Base-by-base conservation (phyloP, 2,797 vertebrate genomes). In the Enteromius mattozi region DNA sequence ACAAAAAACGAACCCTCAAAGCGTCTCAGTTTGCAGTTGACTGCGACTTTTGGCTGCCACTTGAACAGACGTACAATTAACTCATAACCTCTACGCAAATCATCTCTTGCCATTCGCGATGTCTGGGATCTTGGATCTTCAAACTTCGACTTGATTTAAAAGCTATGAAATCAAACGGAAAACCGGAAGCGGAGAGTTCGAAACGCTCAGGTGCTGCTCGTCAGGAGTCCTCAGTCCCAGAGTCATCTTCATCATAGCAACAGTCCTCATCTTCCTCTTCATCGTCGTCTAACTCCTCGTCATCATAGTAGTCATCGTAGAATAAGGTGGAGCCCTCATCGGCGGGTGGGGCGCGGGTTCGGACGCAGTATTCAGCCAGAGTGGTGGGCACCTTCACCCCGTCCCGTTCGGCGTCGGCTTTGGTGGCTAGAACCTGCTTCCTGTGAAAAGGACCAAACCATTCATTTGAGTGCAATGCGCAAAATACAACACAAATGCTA, bases 371-470 rank as follows among this genome's bases (percentile, higher is more conserved):
- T 89, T 99, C 97, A 0, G 97, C 97, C 91, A 99, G 90, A 0
- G 98, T 99, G 81, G 96, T 90, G 17, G 97, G 98, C 9, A 99
- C 98, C 91, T 97, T 98, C 85, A 99, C 96, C 0, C 97, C 97
- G 0, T 99, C 98, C 5, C 96, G 93, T 27, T 98, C 97, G 0
- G 98, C 97, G 0, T 99, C 98, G 3, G 94, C 96, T 92, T 97
- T 97, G 59, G 97, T 99, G 83, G 96, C 95, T 89, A 96, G 87
- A 87, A 99, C 98, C 92, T 99, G 98, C 86, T 98, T 99, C 92
- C 98, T 99, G 91, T 47, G 42, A 54, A 49, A 16, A 30, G 21
- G 33, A 51, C 6, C 63, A 40, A 27, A 33, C 1, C 61, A 24
- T 17, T 14, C 6, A 19, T 24, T 27, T 77, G 37, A 63, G 37